Evolutionary conservation across 1,140 invertebrate species (phyloP).

Genomic region (Halesus radiatus): DNA sequence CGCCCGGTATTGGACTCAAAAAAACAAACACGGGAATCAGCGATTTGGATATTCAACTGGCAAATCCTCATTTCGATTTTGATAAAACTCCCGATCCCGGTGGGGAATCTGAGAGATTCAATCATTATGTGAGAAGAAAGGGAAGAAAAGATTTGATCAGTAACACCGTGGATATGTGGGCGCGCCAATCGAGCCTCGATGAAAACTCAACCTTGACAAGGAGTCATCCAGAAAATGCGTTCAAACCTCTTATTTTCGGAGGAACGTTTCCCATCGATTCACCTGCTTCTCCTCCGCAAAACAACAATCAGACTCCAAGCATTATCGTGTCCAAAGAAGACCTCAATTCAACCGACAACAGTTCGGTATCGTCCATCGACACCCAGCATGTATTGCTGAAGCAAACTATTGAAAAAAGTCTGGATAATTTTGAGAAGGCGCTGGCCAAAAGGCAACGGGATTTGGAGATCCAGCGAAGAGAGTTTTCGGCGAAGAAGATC

Average conservation of each 20-base stretch:
- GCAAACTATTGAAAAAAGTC: conserved; percentile 61
- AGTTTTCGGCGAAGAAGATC: conserved; percentile 45
- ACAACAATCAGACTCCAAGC: conserved; percentile 44
- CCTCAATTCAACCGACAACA: conserved; percentile 40
- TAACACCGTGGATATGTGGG: conserved; percentile 75
- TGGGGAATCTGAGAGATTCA: conserved; percentile 42
- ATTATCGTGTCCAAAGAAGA: conserved; percentile 43
- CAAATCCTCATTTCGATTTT: conserved; percentile 48
- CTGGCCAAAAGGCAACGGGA: conserved; percentile 55
- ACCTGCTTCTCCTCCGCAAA: conserved; percentile 68
- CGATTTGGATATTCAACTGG: conserved; percentile 68
- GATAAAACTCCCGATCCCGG: conserved; percentile 9
- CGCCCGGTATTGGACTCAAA: conserved; percentile 42
- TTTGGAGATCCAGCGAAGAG: conserved; percentile 43
- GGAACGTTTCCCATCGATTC: conserved; percentile 86
- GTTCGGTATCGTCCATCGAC: conserved; percentile 28
- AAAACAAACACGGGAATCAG: conserved; percentile 48
- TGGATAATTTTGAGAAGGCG: conserved; percentile 62
- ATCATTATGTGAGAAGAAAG: conserved; percentile 51
- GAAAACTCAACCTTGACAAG: conserved; percentile 37
- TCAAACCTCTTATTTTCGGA: conserved; percentile 81
- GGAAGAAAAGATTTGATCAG: conserved; percentile 71
- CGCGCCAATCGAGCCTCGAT: conserved; percentile 57
- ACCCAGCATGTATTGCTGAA: conserved; percentile 51
- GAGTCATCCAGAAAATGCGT: conserved; percentile 60